Base-by-base conservation (phyloP, 2,888 invertebrate species). In the Pherbina coryleti region DNA sequence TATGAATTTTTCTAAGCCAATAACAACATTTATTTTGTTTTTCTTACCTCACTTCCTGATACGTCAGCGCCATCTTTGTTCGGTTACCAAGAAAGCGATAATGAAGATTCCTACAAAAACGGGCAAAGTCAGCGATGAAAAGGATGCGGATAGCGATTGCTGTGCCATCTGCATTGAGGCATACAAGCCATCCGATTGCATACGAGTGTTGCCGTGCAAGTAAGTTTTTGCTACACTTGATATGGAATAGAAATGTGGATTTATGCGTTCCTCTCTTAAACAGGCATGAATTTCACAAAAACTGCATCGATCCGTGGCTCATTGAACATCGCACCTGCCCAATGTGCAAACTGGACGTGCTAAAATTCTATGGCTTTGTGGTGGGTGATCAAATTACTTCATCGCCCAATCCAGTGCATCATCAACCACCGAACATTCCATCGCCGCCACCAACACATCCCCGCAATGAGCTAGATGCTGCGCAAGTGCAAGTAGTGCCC, bases 301-400 rank as follows among this genome's bases (percentile, higher is more conserved):
- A 92, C 85, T 98, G 98, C 91, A 97, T 98, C 86, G 98, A 98
- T 91, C 98, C 97, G 22, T 98, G 98, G 98, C 92, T 98, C 79
- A 91, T 98, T 86, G 97, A 98, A 88, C 97, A 98, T 89, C 92
- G 97, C 81, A 97, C 97, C 49, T 98, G 98, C 90, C 98, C 98
- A 11, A 97, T 98, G 97, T 98, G 98, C 91, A 98, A 98, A 90
- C 94, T 96, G 93, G 98, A 98, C 90, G 98, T 98, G 84, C 92
- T 98, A 80, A 95, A 97, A 87, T 94, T 95, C 88, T 96, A 96
- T 86, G 96, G 96, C 82, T 95, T 95, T 90, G 94, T 95, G 93
- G 95, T 95, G 89, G 93, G 94, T 92, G 90, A 89, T 81, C 86
- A 88, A 83, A 87, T 87, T 74, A 84, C 85, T 81, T 84, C 87